Evolutionary conservation across 2,888 invertebrate genomes (phyloP), one percentile per base, ranked within the genome.

Genomic region (Hymenopus coronatus): DNA sequence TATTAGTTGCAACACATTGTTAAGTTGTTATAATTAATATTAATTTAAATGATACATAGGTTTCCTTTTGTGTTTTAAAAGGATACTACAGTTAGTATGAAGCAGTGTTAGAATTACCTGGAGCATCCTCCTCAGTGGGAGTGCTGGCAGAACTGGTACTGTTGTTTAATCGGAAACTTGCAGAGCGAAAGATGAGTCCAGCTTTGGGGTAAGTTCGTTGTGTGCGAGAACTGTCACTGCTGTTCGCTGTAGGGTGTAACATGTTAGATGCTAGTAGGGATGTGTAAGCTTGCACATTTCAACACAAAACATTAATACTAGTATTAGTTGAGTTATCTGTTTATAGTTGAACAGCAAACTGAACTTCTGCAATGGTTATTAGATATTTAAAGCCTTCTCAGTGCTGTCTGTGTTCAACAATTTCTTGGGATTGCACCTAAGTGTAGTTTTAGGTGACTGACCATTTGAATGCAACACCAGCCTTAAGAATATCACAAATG

Each of bases 151-250:
- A 81, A 84, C 87, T 88, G 84, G 88, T 33, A 84, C 90, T 88
- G 88, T 89, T 88, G 89, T 85, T 89, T 46, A 88, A 90, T 92
- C 95, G 95, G 93, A 95, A 94, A 93, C 94, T 94, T 91, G 95
- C 93, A 88, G 96, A 95, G 91, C 96, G 95, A 92, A 96, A 94
- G 93, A 96, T 96, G 92, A 96, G 94, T 15, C 96, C 96, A 88
- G 96, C 96, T 93, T 96, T 96, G n/a, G 96, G 96, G 93, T 96
- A 96, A 91, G 94, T 92, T 91, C 89, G 87, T 83, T 88, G 88
- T 46, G 90, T 54, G 33, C 89, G 90, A 83, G 84, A 87, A 30
- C 85, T 82, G 28, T 90, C 90, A 85, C 82, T 88, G 89, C 84
- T 89, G 84, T 88, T 88, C 33, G 84, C 88, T 70, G 54, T 70